Base-by-base conservation (phyloP, 2,797 vertebrate species). In the Melanotaenia pygmaea region DNA sequence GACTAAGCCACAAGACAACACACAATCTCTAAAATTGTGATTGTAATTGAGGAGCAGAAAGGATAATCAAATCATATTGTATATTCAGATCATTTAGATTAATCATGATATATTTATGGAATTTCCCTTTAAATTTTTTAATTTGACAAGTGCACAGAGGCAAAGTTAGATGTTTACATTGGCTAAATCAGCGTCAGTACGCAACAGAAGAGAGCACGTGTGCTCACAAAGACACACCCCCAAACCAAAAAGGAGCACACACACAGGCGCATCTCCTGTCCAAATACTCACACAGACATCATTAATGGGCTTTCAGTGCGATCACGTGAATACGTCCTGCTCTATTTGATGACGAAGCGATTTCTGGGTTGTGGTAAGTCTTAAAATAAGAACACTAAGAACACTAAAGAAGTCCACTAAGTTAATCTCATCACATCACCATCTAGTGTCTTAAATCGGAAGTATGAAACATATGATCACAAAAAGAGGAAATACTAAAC, bases 371-470 rank as follows among this genome's bases (percentile, higher is more conserved):
- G 20, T 50, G 9, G 20, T 20, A 10, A 45, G 30, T 54, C 20
- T 70, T 51, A 37, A 24, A 32, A 79, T 38, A 45, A 14, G 67
- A 61, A 54, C 0, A 57, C 13, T 64, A n/a, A n/a, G n/a, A n/a
- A n/a, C n/a, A n/a, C n/a, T n/a, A n/a, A n/a, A n/a, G n/a, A n/a
- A n/a, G 65, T 20, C 2, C 47, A 37, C 57, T 64, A 51, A 34
- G 56, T 57, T 61, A 30, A 58, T 28, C 71, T 69, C 47, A 62
- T 79, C 72, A 92, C 83, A 90, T 84, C 90, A 80, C 89, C 91
- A 92, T 89, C 89, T 90, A 91, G 91, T 87, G 88, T 90, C 68
- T 59, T 68, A 32, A 77, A 75, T 7, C 72, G 86, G 86, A 90
- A 92, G 78, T 79, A 77, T 74, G 56, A 57, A 64, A 67, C 47